Evolutionary conservation across 2,888 invertebrate species (phyloP).

Genomic region (Eupithecia pulchellata): DNA sequence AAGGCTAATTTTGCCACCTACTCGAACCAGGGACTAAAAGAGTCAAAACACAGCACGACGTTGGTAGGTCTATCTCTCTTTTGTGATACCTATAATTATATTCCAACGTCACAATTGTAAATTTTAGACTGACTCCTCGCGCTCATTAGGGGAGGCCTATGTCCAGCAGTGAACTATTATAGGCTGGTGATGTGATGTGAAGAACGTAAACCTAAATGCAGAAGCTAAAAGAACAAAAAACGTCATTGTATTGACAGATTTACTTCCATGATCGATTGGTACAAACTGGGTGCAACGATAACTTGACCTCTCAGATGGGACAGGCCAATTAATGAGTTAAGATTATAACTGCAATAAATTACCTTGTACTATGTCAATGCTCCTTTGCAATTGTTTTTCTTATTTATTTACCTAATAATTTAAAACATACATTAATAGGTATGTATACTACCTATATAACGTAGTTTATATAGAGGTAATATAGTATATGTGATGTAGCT

Average conservation of each 20-base stretch:
- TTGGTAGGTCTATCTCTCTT: not conserved
- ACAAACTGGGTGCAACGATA: conserved; percentile 37
- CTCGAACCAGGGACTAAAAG: not conserved
- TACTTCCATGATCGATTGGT: conserved; percentile 34
- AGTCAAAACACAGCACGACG: not conserved
- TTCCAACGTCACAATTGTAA: not conserved
- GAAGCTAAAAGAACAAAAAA: conserved; percentile 19
- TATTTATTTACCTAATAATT: not conserved
- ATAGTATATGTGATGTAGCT: no score
- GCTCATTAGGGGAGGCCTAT: no score
- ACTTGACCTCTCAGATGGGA: conserved; percentile 34
- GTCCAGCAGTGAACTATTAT: no score
- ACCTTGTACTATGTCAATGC: conserved; percentile 39
- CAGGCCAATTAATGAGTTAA: conserved; percentile 33
- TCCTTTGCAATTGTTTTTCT: conserved; percentile 25
- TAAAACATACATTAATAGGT: not conserved
- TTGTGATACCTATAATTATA: not conserved
- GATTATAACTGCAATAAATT: conserved; percentile 35
- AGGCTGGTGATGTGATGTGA: no score
- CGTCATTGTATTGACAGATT: conserved; percentile 34
- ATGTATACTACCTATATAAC: no score
- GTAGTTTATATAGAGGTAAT: not conserved
- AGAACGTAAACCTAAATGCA: not conserved
- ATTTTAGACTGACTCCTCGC: not conserved
- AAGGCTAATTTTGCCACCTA: not conserved